These are phyloP conservation scores for Hydrochoerus hydrochaeris DNA, from an alignment of 2,113 vertebrate species.

Conservation along the genomic window DNA sequence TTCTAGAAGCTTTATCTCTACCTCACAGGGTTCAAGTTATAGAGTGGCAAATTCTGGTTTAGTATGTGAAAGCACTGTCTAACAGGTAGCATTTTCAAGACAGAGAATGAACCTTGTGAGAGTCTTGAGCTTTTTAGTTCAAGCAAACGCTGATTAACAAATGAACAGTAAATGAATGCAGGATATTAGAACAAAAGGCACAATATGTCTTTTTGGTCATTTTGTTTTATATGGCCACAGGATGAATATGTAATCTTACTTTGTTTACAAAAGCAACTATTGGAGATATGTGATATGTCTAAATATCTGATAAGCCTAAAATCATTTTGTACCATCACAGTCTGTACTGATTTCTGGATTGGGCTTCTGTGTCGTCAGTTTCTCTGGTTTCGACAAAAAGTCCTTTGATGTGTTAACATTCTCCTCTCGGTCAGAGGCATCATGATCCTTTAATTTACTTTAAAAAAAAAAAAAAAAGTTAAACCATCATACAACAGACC, in stretches of 20 bases:
- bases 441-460: constrained; percentile 64
- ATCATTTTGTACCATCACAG: constrained; percentile 72
- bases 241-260: background rate
- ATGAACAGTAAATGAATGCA: background rate
- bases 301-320: background rate
- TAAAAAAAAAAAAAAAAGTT: constrained; percentile 10
- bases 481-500: background rate
- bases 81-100: background rate
- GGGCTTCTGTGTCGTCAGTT: background rate
- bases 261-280: background rate
- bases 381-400: background rate
- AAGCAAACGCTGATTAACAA: background rate
- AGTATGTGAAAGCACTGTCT: background rate
- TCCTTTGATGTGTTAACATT: background rate
- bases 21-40: constrained; percentile 23
- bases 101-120: background rate
- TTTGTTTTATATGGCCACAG: background rate
- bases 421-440: constrained; percentile 35
- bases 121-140: background rate
- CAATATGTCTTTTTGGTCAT: background rate
- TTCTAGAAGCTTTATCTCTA: background rate
- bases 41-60: constrained; percentile 34
- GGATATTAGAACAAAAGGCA: background rate
- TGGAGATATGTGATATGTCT: background rate
- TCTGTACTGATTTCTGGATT: background rate